These are phyloP conservation scores for Cryptotis parvus DNA, from an alignment of 2,113 vertebrate species.

Conservation along the genomic window DNA sequence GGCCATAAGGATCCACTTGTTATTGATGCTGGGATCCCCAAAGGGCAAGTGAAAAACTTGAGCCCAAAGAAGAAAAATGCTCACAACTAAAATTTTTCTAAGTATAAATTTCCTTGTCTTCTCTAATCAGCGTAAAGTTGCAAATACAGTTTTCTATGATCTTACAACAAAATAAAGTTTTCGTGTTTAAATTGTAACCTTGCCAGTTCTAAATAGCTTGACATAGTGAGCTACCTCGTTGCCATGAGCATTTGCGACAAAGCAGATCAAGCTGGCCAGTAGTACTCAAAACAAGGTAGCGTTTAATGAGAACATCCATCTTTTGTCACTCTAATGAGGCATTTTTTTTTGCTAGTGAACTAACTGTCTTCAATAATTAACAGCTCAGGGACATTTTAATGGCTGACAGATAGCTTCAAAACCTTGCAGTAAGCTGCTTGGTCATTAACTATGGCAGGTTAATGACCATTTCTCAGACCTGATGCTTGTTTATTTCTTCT, in stretches of 20 bases:
- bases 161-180: background rate
- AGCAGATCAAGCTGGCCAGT: conserved; percentile 49
- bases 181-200: conserved; percentile 22
- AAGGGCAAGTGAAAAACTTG: too few relatives aligned
- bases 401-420: conserved; percentile 57
- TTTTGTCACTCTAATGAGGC: conserved; percentile 56
- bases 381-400: conserved; percentile 61
- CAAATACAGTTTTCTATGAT: background rate
- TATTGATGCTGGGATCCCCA: too few relatives aligned
- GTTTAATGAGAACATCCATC: conserved; percentile 67
- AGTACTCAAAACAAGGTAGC: conserved; percentile 60
- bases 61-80: too few relatives aligned
- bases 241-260: conserved; percentile 61
- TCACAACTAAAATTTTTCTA: too few relatives aligned
- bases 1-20: too few relatives aligned
- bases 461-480: background rate
- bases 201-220: conserved; percentile 27
- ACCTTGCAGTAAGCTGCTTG: background rate
- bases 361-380: conserved; percentile 68
- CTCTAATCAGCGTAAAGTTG: background rate
- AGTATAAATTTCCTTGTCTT: background rate
- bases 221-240: background rate
- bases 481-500: conserved; percentile 32
- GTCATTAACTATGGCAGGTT: conserved; percentile 36
- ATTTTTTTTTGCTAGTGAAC: conserved; percentile 54